Base-by-base conservation (phyloP, 2,888 invertebrate species). In the Fissipunctia ypsillon region DNA sequence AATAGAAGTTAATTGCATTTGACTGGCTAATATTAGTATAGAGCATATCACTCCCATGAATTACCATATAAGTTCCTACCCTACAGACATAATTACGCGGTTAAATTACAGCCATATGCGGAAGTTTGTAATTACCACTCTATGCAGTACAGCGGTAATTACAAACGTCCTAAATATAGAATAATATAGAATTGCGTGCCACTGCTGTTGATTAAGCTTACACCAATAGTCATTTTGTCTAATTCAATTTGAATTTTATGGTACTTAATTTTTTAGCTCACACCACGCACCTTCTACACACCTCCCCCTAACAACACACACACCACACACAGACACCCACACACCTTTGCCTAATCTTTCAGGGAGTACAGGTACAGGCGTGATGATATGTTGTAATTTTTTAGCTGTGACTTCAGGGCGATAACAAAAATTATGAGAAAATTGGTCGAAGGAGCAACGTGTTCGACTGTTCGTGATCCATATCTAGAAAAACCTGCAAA, bases 1-100 rank as follows among this genome's bases (percentile, higher is more conserved):
- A 28, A 71, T n/a, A 31, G 6, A 57, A 41, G 31, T 25, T 41
- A 28, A 48, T 57, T 59, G 38, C 71, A 57, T 48, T 59, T 59
- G 19, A 41, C 16, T 31, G 22, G 14, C 3, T 52, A 38, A 35
- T n/a, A 22, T 22, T 10, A 35, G 5, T 25, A 19, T 31, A 10
- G 14, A 41, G 22, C 22, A 65, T 35, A 64, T 31, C 16, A 48
- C 14, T 59, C 41, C 10, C 54, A 38, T 28, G 9, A 19, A 35
- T 69, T 35, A 45, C 28, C 28, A 22, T 16, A 22, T 14, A 14
- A 41, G 12, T 38, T 16, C 4, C 14, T n/a, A n/a, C n/a, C 5
- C 50, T 52, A 52, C 52, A 6, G 25, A 43, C 28, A 28, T 61
- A 61, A 43, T 43, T 43, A 28, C 25, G 22, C 61, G 22, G 22